Base-by-base conservation (phyloP, 2,113 vertebrate species). In the Myiopsitta monachus region DNA sequence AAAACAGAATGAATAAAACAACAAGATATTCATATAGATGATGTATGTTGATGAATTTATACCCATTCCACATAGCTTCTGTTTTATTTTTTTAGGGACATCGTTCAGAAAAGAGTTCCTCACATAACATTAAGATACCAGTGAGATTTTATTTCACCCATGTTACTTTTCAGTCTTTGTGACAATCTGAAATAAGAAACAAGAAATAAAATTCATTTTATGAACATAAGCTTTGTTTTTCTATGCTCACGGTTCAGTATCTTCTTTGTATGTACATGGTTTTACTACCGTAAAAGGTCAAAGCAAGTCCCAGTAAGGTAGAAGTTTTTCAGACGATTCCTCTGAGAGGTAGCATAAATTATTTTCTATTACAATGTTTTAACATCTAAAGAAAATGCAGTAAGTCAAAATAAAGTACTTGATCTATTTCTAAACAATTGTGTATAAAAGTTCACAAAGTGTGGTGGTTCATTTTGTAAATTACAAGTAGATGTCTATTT, bases 1-100 rank as follows among this genome's bases (percentile, higher is more conserved):
- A 84, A 55, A 95, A 95, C 16, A 97, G 68, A 96, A 91, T 61
- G 46, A 91, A 93, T 23, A 92, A 85, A 94, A 86, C 22, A 85
- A 79, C 2, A 85, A 70, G 52, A 39, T 46, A 64, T 86, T 84
- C 54, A 78, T 52, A 63, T 7, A 76, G 55, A 46, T 12, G 10
- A 64, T 0, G 5, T 8, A 78, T 11, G 11, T 5, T 79, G 57
- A 87, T 47, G 21, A 75, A 79, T 75, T 43, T 61, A 85, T 36
- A 77, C 1, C 4, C n/a, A 38, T 59, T 59, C 3, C 43, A 59
- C 9, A 16, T 17, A n/a, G 4, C 13, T 66, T 33, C 10, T 33
- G 24, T 14, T 22, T 26, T 33, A 12, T 36, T n/a, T 23, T 33
- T n/a, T 12, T 36, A 49, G 14, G 55, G 7, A 49, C 26, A 59